Evolutionary conservation across 2,888 invertebrate species (phyloP).

Genomic region (Macropis europaea): DNA sequence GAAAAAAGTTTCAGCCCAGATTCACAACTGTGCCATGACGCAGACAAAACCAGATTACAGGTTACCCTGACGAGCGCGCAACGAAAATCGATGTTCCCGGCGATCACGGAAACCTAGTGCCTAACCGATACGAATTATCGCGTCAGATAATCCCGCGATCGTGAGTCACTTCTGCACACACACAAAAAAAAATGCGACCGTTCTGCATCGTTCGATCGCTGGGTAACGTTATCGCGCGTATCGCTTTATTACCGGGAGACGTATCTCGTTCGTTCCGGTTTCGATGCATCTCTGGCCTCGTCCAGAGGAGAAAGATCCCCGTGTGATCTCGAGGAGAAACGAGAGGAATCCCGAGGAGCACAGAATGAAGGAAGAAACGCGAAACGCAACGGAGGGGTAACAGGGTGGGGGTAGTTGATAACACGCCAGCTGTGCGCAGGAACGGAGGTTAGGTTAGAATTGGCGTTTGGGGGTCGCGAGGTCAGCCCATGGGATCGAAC

Average conservation of each 20-base stretch:
- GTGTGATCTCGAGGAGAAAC: background rate
- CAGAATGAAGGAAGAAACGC: background rate
- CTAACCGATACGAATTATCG: slow-evolving; percentile 9
- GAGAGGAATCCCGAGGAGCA: slow-evolving; percentile 23
- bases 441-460: slow-evolving; percentile 73
- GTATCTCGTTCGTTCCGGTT: slow-evolving; percentile 16
- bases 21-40: slow-evolving; percentile 1
- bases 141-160: background rate
- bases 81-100: slow-evolving; percentile 24
- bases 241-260: background rate
- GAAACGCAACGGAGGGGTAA: slow-evolving; percentile 4
- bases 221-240: slow-evolving; percentile 1
- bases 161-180: background rate
- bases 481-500: slow-evolving; percentile 66
- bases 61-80: slow-evolving; percentile 23
- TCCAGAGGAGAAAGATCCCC: background rate
- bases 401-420: slow-evolving; percentile 65
- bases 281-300: slow-evolving; percentile 3
- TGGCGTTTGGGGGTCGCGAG: slow-evolving; percentile 71
- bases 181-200: background rate
- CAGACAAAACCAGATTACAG: slow-evolving; percentile 17
- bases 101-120: slow-evolving; percentile 4
- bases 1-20: too few species aligned
- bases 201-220: background rate
- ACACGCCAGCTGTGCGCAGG: slow-evolving; percentile 74